phyloP scores from a whole-genome alignment of 2,888 invertebrate genomes.

The Acleris literana region DNA sequence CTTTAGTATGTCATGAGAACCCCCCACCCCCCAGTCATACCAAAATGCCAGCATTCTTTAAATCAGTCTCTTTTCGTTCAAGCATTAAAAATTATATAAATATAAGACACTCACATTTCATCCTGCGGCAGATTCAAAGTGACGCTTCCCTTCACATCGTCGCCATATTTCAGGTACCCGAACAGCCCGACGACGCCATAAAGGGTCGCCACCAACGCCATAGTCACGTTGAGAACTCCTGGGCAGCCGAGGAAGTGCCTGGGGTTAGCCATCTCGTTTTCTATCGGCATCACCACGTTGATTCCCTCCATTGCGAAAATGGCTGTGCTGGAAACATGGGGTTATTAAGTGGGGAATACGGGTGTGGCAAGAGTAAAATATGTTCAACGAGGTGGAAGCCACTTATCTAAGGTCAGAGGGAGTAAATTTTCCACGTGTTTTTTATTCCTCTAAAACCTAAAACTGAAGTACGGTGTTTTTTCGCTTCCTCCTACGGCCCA shows the following conservation, averaged over 20 bases:
- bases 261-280: conserved; percentile 94
- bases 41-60: too few relatives aligned
- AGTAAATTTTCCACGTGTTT: too few relatives aligned
- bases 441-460: too few relatives aligned
- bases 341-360: too few relatives aligned
- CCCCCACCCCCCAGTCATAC: too few relatives aligned
- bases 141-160: conserved; percentile 87
- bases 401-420: too few relatives aligned
- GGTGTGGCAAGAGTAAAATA: too few relatives aligned
- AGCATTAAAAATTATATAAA: background rate
- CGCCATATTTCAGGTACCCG: conserved; percentile 93
- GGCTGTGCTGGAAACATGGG: conserved; percentile 87
- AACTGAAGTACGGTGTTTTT: too few relatives aligned
- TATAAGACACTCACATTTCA: conserved; percentile 82
- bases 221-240: conserved; percentile 93
- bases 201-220: conserved; percentile 89
- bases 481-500: too few relatives aligned
- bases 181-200: conserved; percentile 93
- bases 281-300: conserved; percentile 95
- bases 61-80: too few relatives aligned
- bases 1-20: too few relatives aligned
- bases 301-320: conserved; percentile 99
- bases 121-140: conserved; percentile 91
- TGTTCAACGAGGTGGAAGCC: too few relatives aligned
- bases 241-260: conserved; percentile 90